Evolutionary conservation across 2,797 vertebrate genomes (phyloP).

Genomic region (Peromyscus eremicus): DNA sequence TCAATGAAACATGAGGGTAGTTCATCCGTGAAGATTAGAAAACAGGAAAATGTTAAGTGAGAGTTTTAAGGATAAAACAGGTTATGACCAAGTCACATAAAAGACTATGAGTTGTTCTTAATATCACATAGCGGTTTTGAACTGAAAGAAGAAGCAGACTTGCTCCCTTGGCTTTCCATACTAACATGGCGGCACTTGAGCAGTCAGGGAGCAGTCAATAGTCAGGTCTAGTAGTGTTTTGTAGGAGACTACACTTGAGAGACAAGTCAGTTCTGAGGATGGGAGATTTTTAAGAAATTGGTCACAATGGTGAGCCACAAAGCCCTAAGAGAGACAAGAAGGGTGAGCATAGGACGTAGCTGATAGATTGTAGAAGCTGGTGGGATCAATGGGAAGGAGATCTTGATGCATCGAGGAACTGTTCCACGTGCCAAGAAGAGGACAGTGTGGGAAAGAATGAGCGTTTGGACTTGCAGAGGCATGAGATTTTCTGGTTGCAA

Average conservation of each 20-base stretch:
- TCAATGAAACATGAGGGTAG: not conserved
- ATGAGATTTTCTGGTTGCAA: not conserved
- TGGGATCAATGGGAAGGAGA: not conserved
- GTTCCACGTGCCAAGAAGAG: not conserved
- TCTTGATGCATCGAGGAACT: not conserved
- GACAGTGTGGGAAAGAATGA: not conserved
- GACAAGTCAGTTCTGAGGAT: not conserved
- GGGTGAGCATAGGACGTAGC: not conserved
- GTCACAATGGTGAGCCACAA: not conserved
- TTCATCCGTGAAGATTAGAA: not conserved
- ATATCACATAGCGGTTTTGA: not conserved
- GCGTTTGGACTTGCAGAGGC: not conserved
- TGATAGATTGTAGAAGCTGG: not conserved
- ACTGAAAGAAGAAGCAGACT: not conserved
- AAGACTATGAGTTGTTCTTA: not conserved
- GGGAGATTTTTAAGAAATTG: not conserved
- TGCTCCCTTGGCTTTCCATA: not conserved
- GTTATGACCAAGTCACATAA: not conserved
- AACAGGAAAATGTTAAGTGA: not conserved
- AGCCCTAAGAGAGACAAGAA: not conserved
- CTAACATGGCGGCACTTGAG: not conserved
- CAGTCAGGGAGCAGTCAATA: not conserved
- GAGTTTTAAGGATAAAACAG: slow-evolving; percentile 15
- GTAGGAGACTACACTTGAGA: not conserved
- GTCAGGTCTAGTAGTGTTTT: not conserved